phyloP scores from a whole-genome alignment of 2,797 vertebrate species.

The Microhierax caerulescens region DNA sequence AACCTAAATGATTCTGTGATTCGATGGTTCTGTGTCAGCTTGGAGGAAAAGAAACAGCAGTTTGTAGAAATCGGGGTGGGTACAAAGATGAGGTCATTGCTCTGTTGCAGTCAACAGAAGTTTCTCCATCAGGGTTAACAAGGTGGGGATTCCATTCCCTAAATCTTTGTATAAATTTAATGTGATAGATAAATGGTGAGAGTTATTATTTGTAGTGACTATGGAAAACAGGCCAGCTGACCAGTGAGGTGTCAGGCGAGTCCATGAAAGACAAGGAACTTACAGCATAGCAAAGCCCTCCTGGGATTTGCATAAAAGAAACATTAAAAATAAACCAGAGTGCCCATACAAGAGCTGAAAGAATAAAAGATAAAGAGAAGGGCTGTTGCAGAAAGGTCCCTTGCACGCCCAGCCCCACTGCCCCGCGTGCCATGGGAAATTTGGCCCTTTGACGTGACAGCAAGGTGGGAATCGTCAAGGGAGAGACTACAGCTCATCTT shows the following conservation, averaged over 20 bases:
- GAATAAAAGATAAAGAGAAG: neutral
- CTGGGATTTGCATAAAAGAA: neutral
- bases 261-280: fast-evolving
- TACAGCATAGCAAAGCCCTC: neutral
- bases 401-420: fast-evolving
- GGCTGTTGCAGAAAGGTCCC: neutral
- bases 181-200: neutral
- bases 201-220: fast-evolving
- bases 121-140: neutral
- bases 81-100: fast-evolving
- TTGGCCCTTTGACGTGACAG: fast-evolving
- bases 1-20: no score
- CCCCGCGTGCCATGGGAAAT: fast-evolving
- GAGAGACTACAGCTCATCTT: neutral
- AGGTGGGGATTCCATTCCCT: neutral
- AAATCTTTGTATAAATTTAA: neutral
- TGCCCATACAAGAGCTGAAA: neutral
- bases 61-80: neutral
- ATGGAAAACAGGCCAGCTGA: neutral
- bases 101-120: no score
- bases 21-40: neutral
- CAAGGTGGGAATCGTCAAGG: neutral
- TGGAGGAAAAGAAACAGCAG: neutral
- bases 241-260: neutral
- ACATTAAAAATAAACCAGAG: neutral